Evolutionary conservation across 2,888 invertebrate genomes (phyloP), one percentile per base, ranked within the genome.

Genomic region (Smittia aterrima): DNA sequence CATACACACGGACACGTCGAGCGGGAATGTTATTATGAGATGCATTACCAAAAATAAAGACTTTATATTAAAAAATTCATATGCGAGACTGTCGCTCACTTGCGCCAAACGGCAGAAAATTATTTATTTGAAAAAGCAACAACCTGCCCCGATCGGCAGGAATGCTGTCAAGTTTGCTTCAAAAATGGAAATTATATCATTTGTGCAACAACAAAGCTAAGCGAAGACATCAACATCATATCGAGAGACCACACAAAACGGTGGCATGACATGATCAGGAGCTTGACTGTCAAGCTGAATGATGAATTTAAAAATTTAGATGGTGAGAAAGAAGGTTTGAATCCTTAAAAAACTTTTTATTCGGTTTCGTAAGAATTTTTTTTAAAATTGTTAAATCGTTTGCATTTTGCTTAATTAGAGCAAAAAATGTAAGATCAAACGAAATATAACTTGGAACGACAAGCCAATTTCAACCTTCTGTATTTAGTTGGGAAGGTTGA

Each of bases 141-240:
- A 53, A 27, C 25, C 20, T 24, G 58, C 58, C 58, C 3, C 47
- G 47, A 47, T 47, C 16, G 47, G 47, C 47, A 54, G 58, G 58
- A 71, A 58, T 54, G 71, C 47, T 22, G 54, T 67, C 67, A 11
- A 47, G 47, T 47, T 47, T 47, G 20, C 32, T 13, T 71, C 71
- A 71, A 71, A 71, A 54, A 71, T 71, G 58, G 58, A 71, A 58
- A 71, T 71, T 71, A 54, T 16, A 32, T 71, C 71, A 71, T 71
- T 71, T 71, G 27, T 58, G 71, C 71, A 71, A 71, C 47, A 47
- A 47, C 13, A 47, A 47, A 47, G 47, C 47, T 2, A 13, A 47
- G 16, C 47, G 16, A 11, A 47, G 47, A 47, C 47, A 47, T 58
- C 53, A 53, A 53, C 18, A 20, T 54, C 71, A 32, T 71, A 71